Percentiles rank a stretch among this genome's conserved stretches.
Evolutionary conservation across 2,113 vertebrate species (phyloP).

Genomic region (Colossoma macropomum): DNA sequence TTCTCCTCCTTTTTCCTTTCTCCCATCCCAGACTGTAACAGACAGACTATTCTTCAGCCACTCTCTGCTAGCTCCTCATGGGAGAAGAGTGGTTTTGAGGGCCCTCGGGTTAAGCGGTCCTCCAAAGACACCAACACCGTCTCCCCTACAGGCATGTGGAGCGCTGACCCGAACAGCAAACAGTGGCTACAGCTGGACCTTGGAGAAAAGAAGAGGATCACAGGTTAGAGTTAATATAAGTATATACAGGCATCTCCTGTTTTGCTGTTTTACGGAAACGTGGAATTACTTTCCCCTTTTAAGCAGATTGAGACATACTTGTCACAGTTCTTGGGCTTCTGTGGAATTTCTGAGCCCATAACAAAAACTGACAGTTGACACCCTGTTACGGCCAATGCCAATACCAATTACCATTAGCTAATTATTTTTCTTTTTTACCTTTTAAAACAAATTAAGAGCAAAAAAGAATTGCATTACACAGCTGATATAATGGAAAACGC

Average conservation of each 20-base stretch:
- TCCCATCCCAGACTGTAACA: constrained; percentile 74
- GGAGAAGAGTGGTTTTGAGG: constrained; percentile 69
- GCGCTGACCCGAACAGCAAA: constrained; percentile 67
- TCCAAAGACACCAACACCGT: constrained; percentile 64
- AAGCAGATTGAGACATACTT: too few species aligned
- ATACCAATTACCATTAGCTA: too few species aligned
- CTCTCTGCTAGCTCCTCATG: constrained; percentile 77
- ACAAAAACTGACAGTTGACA: too few species aligned
- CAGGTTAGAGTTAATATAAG: constrained; percentile 71
- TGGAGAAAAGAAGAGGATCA: constrained; percentile 84
- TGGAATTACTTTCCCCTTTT: neutral
- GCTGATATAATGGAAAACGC: too few species aligned
- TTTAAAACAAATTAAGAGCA: too few species aligned
- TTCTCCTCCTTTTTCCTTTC: neutral
- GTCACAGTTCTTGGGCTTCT: too few species aligned
- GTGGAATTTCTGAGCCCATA: too few species aligned
- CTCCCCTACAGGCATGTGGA: constrained; percentile 70
- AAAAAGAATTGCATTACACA: too few species aligned
- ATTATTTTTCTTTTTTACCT: too few species aligned
- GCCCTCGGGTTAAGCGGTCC: constrained; percentile 70
- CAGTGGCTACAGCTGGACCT: constrained; percentile 85
- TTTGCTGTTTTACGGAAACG: neutral
- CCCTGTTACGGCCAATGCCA: too few species aligned
- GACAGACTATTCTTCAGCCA: constrained; percentile 71
- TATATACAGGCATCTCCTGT: neutral